These are phyloP conservation scores for Brienomyrus longianalis DNA, from an alignment of 2,113 vertebrate genomes.

Conservation along the genomic window DNA sequence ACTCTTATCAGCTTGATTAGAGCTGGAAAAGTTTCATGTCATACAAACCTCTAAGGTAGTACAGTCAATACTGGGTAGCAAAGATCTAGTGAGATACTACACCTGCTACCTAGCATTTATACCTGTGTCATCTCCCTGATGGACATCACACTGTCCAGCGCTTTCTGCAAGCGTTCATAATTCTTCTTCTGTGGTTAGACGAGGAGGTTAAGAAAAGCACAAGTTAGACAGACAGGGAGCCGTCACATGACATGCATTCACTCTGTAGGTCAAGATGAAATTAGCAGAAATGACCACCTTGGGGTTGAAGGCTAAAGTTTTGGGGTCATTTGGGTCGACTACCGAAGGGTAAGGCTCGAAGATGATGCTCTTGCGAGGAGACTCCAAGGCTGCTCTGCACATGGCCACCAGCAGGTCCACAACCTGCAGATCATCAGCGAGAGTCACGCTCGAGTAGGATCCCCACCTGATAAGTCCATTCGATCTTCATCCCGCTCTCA, in stretches of 20 bases:
- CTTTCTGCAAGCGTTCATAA: conserved; percentile 97
- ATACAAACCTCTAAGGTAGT: not conserved
- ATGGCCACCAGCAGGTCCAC: conserved; percentile 95
- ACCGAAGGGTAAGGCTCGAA: conserved; percentile 98
- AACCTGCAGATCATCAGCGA: conserved; percentile 61
- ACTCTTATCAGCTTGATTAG: not conserved
- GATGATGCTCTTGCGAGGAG: conserved; percentile 96
- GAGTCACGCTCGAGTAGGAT: not conserved
- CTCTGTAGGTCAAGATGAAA: not conserved
- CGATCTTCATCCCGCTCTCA: not conserved
- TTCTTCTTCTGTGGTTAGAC: conserved; percentile 85
- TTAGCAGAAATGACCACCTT: conserved; percentile 66
- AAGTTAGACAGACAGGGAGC: not conserved
- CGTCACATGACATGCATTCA: not conserved
- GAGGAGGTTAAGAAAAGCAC: conserved; percentile 38
- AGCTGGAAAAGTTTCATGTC: not conserved
- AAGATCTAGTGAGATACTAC: not conserved
- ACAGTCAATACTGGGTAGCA: not conserved
- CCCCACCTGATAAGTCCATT: not conserved
- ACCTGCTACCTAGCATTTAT: conserved; percentile 23
- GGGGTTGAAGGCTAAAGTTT: conserved; percentile 97
- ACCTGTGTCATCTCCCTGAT: conserved; percentile 99
- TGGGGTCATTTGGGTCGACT: conserved; percentile 95
- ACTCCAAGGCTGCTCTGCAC: conserved; percentile 94
- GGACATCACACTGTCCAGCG: conserved; percentile 97